phyloP scores from a whole-genome alignment of 2,888 invertebrate species.

The Trichogramma dendrolimi region DNA sequence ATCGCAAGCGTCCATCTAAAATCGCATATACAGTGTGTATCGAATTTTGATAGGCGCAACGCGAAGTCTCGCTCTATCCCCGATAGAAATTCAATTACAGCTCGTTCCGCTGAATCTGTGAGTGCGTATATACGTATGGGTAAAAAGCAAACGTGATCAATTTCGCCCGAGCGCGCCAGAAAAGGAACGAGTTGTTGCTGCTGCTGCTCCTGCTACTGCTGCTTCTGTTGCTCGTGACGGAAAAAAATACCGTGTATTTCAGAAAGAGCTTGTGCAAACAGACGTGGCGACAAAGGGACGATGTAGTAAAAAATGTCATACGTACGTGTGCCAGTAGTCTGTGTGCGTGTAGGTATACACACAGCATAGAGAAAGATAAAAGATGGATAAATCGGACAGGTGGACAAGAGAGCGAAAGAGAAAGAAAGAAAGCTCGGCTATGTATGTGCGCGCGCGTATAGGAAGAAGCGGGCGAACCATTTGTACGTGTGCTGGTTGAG shows the following conservation, averaged over 20 bases:
- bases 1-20: too few relatives aligned
- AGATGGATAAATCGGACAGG: too few relatives aligned
- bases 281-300: conserved; percentile 1
- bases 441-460: too few relatives aligned
- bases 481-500: too few relatives aligned
- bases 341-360: too few relatives aligned
- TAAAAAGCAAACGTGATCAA: conserved; percentile 13
- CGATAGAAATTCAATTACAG: conserved; percentile 26
- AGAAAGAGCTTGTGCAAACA: conserved; percentile 1
- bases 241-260: neutral
- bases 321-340: neutral
- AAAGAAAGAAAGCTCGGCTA: too few relatives aligned
- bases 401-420: too few relatives aligned
- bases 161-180: neutral
- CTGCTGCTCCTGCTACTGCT: too few relatives aligned
- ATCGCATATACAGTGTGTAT: conserved; percentile 19
- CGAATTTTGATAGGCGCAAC: conserved; percentile 16
- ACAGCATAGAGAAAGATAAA: too few relatives aligned
- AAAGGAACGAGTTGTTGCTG: neutral
- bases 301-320: neutral
- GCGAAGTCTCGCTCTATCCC: conserved; percentile 19
- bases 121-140: neutral
- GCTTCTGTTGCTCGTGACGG: too few relatives aligned
- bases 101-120: neutral
- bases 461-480: too few relatives aligned